Evolutionary conservation across 2,888 invertebrate genomes (phyloP).

Genomic region (Aleiodes leptofemur): DNA sequence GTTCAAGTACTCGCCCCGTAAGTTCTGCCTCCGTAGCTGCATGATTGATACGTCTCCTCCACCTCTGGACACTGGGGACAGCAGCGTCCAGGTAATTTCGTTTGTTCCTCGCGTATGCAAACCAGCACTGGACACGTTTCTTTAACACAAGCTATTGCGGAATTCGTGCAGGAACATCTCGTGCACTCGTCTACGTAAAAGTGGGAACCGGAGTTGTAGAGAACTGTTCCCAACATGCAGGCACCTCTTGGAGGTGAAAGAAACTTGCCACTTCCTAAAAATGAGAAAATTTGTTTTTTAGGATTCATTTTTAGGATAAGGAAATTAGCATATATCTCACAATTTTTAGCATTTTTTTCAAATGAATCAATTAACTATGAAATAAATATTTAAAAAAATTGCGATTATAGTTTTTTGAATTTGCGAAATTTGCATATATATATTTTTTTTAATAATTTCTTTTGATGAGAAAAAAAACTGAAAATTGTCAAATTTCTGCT

Average conservation of each 20-base stretch:
- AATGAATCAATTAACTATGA: no score
- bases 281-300: background rate
- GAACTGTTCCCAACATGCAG: conserved; percentile 85
- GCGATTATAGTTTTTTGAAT: no score
- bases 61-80: conserved; percentile 86
- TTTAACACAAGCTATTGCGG: conserved; percentile 87
- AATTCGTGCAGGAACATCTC: conserved; percentile 87
- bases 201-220: conserved; percentile 80
- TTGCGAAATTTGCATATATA: no score
- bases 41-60: conserved; percentile 83
- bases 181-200: conserved; percentile 89
- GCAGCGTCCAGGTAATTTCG: conserved; percentile 82
- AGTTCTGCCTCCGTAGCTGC: conserved; percentile 80
- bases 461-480: no score
- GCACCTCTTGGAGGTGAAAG: conserved; percentile 76
- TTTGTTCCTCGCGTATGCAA: conserved; percentile 85
- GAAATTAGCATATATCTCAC: background rate
- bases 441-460: background rate
- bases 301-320: background rate
- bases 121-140: conserved; percentile 93
- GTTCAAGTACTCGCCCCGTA: conserved; percentile 80
- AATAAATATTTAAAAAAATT: no score
- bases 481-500: no score
- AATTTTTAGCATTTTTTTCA: no score
- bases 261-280: conserved; percentile 75